Conservation (phyloP, 2,888 invertebrate genomes). For the Netelia melanura region DNA sequence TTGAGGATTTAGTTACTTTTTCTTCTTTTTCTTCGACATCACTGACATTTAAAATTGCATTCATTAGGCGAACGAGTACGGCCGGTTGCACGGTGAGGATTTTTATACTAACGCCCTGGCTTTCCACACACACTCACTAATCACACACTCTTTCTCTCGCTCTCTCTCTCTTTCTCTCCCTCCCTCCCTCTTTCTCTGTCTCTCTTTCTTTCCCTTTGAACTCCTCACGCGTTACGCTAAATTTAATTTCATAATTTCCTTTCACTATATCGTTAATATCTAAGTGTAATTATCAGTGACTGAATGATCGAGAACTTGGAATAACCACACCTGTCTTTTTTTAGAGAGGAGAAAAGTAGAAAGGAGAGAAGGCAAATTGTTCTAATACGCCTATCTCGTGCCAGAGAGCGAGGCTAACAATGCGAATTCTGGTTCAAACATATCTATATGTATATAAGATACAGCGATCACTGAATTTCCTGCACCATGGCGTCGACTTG, state of each 20-base stretch:
- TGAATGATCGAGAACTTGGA: conserved; percentile 15
- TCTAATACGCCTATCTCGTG: conserved; percentile 38
- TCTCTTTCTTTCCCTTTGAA: conserved; percentile 20
- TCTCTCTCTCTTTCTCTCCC: conserved; percentile 2
- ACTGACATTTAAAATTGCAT: conserved; percentile 77
- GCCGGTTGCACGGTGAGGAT: conserved; percentile 67
- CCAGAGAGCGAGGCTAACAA: neutral
- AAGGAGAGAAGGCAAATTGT: conserved; percentile 61
- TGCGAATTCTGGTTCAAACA: neutral
- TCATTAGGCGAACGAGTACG: conserved; percentile 81
- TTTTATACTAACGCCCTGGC: conserved; percentile 71
- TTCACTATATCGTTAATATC: conserved; percentile 70
- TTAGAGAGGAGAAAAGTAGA: conserved; percentile 48
- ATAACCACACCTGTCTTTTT: conserved; percentile 7
- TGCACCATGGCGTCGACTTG: conserved; percentile 40
- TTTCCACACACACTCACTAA: conserved; percentile 62
- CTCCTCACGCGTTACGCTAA: conserved; percentile 50
- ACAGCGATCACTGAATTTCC: conserved; percentile 49
- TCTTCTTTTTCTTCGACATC: conserved; percentile 67
- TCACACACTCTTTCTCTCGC: conserved; percentile 6
- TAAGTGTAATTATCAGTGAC: conserved; percentile 63
- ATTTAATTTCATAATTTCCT: conserved; percentile 50
- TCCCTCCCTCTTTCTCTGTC: neutral
- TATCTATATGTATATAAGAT: conserved; percentile 13
- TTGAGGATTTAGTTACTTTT: conserved; percentile 38